phyloP scores from a whole-genome alignment of 2,797 vertebrate species.

The Nyctibius grandis region DNA sequence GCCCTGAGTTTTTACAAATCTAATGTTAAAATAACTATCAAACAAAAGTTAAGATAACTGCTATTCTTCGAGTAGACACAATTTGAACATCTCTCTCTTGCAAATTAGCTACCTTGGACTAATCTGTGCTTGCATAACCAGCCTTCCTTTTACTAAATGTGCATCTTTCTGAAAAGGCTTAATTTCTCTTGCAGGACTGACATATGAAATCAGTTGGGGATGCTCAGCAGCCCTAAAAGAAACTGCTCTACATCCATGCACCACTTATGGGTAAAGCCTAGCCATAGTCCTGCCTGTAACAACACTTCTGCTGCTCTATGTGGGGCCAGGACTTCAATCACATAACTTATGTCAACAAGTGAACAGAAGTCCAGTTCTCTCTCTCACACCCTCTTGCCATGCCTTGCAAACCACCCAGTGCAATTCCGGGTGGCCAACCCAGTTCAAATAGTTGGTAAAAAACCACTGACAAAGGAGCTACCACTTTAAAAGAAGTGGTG shows the following conservation, averaged over 20 bases:
- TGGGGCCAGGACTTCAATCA: neutral
- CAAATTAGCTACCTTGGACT: neutral
- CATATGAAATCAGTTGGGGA: neutral
- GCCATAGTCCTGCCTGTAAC: neutral
- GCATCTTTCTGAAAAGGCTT: neutral
- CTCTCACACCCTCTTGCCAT: neutral
- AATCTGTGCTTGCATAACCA: neutral
- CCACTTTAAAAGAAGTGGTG: conserved; percentile 36
- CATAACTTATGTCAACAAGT: neutral
- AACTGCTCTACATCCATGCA: neutral
- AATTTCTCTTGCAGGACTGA: neutral
- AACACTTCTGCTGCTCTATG: neutral
- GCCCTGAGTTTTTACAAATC: neutral
- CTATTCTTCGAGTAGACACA: neutral
- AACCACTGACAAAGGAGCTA: conserved; percentile 15
- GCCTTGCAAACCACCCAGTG: neutral
- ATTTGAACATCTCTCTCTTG: neutral
- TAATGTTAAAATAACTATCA: neutral
- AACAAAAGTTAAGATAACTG: neutral
- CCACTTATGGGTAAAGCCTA: neutral
- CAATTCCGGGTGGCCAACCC: neutral
- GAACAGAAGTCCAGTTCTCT: neutral
- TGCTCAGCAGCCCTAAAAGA: neutral
- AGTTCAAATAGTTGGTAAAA: conserved; percentile 14
- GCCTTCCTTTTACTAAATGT: neutral